These are phyloP conservation scores for Phengaris arion DNA, from an alignment of 2,888 invertebrate species.

Conservation along the genomic window DNA sequence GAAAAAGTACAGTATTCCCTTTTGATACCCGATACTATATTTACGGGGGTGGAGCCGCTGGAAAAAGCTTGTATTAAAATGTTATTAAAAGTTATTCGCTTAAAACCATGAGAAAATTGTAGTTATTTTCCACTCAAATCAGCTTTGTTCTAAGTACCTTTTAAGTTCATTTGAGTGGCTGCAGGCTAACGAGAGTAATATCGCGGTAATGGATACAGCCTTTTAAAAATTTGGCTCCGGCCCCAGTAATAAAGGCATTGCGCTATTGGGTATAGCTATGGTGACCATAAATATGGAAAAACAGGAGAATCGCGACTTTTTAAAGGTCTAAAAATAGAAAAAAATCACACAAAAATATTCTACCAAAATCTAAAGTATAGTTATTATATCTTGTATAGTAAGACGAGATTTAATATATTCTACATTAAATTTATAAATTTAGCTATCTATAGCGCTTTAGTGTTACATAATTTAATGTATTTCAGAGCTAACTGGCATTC, in stretches of 20 bases:
- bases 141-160: not conserved
- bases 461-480: not conserved
- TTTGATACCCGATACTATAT: too few species aligned
- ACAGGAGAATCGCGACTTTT: too few species aligned
- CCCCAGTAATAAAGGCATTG: conserved; percentile 19
- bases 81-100: too few species aligned
- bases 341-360: too few species aligned
- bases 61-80: too few species aligned
- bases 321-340: too few species aligned
- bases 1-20: too few species aligned
- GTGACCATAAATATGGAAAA: not conserved
- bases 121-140: not conserved
- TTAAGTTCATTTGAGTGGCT: conserved; percentile 21
- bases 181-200: conserved; percentile 24
- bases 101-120: not conserved
- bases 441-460: not conserved
- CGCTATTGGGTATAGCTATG: not conserved
- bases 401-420: too few species aligned
- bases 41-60: too few species aligned
- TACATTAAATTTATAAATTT: not conserved
- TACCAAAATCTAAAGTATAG: too few species aligned
- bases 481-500: conserved; percentile 4
- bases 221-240: conserved; percentile 27
- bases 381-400: too few species aligned
- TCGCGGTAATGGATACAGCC: conserved; percentile 27